Conservation (phyloP, 2,113 vertebrate species). For the Micronisus gabar region DNA sequence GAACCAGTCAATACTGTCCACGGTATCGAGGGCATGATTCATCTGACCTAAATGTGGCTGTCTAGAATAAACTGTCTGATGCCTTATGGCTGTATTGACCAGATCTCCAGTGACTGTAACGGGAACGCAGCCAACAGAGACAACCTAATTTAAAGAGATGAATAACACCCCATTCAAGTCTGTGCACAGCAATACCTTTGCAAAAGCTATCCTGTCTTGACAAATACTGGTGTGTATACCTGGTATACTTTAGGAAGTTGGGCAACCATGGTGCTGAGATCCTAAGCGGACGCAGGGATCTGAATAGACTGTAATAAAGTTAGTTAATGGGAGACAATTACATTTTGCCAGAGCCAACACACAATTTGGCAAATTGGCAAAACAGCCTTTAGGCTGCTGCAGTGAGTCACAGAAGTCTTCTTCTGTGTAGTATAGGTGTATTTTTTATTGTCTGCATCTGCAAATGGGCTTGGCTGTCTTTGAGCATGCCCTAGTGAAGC, state of each 20-base stretch:
- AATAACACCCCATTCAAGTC: not conserved
- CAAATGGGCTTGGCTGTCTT: not conserved
- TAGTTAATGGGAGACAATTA: not conserved
- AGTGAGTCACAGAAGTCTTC: not conserved
- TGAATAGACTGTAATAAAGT: not conserved
- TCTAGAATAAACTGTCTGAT: conserved; percentile 28
- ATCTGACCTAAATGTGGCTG: conserved; percentile 4
- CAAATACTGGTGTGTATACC: not conserved
- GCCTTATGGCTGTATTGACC: conserved; percentile 42
- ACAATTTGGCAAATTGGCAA: not conserved
- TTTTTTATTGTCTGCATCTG: not conserved
- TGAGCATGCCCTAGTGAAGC: not conserved
- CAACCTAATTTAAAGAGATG: conserved; percentile 30
- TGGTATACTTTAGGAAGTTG: not conserved
- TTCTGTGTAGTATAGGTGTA: not conserved
- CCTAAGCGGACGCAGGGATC: not conserved
- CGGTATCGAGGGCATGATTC: not conserved
- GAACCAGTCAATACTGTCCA: not conserved
- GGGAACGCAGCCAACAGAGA: not conserved
- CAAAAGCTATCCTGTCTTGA: not conserved
- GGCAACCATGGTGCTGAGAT: not conserved
- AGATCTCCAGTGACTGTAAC: not conserved
- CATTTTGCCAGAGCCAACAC: not conserved
- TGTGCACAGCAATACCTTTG: not conserved
- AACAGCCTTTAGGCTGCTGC: not conserved